These are phyloP conservation scores for Aratinga solstitialis DNA, from an alignment of 2,797 vertebrate genomes.

Conservation along the genomic window DNA sequence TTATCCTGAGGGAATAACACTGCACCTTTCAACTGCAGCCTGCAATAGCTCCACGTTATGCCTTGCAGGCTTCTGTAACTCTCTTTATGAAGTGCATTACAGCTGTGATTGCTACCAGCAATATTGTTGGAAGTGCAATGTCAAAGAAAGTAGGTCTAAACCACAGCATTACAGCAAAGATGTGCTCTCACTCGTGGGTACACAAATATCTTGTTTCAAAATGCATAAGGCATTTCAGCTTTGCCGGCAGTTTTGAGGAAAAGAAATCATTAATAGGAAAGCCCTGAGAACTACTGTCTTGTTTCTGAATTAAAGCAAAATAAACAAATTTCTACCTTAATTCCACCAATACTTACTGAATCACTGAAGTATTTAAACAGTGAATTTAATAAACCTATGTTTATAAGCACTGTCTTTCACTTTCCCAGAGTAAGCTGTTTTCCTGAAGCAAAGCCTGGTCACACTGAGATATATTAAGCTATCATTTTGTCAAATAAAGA, in stretches of 20 bases:
- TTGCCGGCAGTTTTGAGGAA: neutral
- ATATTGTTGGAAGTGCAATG: neutral
- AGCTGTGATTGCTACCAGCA: neutral
- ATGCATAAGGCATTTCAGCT: neutral
- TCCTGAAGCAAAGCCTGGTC: neutral
- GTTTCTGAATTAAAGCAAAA: neutral
- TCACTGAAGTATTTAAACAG: neutral
- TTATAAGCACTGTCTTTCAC: neutral
- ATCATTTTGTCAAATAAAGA: neutral
- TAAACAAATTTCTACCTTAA: neutral
- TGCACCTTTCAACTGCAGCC: slow-evolving; percentile 9
- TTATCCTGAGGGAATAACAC: slow-evolving; percentile 19
- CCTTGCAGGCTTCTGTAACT: neutral
- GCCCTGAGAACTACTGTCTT: neutral
- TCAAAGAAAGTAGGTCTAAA: neutral
- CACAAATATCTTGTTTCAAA: neutral
- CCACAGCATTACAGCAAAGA: neutral
- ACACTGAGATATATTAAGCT: neutral
- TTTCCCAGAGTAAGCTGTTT: neutral
- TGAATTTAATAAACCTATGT: neutral
- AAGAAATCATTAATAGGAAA: neutral
- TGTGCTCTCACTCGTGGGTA: neutral
- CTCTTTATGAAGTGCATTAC: neutral
- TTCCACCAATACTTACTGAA: neutral
- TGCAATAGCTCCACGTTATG: neutral